These are phyloP conservation scores for Salvator merianae DNA, from an alignment of 2,113 vertebrate genomes.

Conservation along the genomic window DNA sequence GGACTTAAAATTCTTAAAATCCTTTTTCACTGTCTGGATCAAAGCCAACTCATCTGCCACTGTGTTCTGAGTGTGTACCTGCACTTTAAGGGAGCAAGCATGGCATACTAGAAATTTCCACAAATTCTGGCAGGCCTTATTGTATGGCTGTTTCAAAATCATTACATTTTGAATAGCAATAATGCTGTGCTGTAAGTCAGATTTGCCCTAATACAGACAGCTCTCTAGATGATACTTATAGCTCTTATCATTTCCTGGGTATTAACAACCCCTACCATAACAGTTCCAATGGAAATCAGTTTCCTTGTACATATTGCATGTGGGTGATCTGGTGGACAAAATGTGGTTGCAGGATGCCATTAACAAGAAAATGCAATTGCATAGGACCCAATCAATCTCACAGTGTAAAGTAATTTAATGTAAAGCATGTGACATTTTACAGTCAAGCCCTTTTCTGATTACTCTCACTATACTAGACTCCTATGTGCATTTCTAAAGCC, in stretches of 20 bases:
- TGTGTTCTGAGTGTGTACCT: neutral
- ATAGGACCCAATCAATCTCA: neutral
- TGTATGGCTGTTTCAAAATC: neutral
- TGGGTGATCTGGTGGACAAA: constrained; percentile 20
- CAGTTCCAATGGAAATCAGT: neutral
- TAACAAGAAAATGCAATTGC: constrained; percentile 13
- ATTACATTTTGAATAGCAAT: neutral
- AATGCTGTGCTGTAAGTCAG: neutral
- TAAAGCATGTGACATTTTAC: neutral
- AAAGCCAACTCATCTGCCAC: neutral
- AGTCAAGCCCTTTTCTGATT: neutral
- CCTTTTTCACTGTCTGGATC: neutral
- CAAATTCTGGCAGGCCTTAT: neutral
- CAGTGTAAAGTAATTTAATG: neutral
- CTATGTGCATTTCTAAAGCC: neutral
- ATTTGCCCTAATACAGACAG: too few relatives aligned
- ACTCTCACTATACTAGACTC: too few relatives aligned
- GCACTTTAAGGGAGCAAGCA: too few relatives aligned
- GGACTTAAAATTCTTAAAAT: neutral
- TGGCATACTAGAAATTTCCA: neutral
- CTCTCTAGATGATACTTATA: too few relatives aligned
- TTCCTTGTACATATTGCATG: neutral
- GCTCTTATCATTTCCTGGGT: too few relatives aligned
- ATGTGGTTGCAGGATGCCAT: neutral
- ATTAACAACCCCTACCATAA: neutral